A percentile compares a stretch with the other conserved stretches of the same genome.
These are phyloP conservation scores for Mythimna lalbum DNA, from an alignment of 2,888 invertebrate genomes.

Conservation along the genomic window DNA sequence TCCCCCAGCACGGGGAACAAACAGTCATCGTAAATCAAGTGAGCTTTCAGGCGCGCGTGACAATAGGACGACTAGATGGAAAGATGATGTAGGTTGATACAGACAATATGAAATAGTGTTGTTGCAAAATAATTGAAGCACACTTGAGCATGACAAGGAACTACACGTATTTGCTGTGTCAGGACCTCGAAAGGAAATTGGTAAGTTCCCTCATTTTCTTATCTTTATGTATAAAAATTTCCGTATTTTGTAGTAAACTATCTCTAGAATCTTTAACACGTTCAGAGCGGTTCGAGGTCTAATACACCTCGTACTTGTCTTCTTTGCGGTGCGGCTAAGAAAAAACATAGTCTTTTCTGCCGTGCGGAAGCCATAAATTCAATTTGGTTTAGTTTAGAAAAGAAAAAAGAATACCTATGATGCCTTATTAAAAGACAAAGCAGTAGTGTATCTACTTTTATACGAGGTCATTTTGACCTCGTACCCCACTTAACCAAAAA, in stretches of 20 bases:
- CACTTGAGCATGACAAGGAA: neutral
- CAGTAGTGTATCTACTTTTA: too few relatives aligned
- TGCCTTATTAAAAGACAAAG: too few relatives aligned
- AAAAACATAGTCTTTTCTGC: too few relatives aligned
- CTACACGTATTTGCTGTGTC: neutral
- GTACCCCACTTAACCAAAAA: too few relatives aligned
- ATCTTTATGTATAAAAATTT: neutral
- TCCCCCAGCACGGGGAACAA: conserved; percentile 26
- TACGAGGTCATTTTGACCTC: too few relatives aligned
- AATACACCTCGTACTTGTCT: too few relatives aligned
- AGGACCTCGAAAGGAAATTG: neutral
- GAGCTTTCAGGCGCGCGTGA: conserved; percentile 21
- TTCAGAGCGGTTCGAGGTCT: too few relatives aligned
- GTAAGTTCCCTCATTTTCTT: neutral
- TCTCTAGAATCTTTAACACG: neutral
- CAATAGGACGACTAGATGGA: conserved; percentile 19
- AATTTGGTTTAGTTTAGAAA: too few relatives aligned
- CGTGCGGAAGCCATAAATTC: too few relatives aligned
- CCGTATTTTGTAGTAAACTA: neutral
- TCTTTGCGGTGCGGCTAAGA: too few relatives aligned
- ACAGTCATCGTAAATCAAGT: conserved; percentile 55
- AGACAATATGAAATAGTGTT: conserved; percentile 1
- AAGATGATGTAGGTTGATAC: conserved; percentile 2
- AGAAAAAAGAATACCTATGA: too few relatives aligned
- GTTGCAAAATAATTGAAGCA: conserved; percentile 1